Conservation (phyloP, 2,113 vertebrate species). For the Camelus dromedarius region DNA sequence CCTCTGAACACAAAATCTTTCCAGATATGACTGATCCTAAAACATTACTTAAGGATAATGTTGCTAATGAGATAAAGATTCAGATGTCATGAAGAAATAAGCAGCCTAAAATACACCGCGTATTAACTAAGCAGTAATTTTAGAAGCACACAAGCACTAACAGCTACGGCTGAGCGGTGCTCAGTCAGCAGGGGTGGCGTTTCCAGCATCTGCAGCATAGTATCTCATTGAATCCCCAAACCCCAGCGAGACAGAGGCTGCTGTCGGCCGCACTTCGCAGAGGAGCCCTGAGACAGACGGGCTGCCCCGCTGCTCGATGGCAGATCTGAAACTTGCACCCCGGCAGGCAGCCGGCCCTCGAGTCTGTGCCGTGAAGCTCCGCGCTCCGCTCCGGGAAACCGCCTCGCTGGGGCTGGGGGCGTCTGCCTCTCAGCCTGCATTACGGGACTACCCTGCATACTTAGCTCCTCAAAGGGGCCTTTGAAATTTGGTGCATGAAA, state of each 20-base stretch:
- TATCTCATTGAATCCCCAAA: conserved; percentile 9
- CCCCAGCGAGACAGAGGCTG: background rate
- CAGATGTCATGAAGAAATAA: conserved; percentile 46
- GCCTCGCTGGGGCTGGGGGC: background rate
- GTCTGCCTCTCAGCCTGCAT: background rate
- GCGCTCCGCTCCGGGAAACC: background rate
- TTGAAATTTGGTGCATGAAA: conserved; percentile 12
- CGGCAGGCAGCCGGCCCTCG: background rate
- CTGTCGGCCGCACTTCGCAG: background rate
- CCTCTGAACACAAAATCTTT: background rate
- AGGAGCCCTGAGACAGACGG: background rate
- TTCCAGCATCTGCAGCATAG: background rate
- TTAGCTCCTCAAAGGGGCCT: background rate
- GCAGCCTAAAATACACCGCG: conserved; percentile 18
- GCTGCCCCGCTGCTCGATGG: background rate
- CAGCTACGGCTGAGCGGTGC: background rate
- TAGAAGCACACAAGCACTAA: background rate
- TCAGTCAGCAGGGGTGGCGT: background rate
- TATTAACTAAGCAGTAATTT: conserved; percentile 13
- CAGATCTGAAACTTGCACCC: background rate
- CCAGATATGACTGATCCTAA: conserved; percentile 44
- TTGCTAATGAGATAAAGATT: conserved; percentile 55
- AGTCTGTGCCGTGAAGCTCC: background rate
- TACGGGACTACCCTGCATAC: background rate
- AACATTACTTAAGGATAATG: conserved; percentile 23